Conservation (phyloP, 2,113 vertebrate species). For the Danionella cerebrum region DNA sequence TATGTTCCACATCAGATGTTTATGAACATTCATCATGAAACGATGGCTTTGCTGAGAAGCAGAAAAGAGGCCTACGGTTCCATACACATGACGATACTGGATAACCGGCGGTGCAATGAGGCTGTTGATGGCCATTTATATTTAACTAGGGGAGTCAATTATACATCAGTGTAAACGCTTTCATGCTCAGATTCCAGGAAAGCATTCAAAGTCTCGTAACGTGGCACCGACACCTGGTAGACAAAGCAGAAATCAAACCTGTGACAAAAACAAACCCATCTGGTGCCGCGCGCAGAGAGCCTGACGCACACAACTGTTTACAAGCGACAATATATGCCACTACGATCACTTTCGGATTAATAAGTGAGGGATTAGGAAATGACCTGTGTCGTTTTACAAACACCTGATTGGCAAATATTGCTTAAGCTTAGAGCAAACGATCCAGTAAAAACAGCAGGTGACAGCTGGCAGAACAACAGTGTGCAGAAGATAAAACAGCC, state of each 20-base stretch:
- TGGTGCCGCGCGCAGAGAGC: not conserved
- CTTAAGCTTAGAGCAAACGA: not conserved
- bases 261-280: not conserved
- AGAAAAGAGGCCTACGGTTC: not conserved
- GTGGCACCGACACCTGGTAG: not conserved
- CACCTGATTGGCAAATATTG: constrained; percentile 12
- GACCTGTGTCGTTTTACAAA: constrained; percentile 18
- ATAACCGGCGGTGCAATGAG: constrained; percentile 13
- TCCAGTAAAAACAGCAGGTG: not conserved
- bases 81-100: not conserved
- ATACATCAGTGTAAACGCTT: constrained; percentile 16
- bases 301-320: not conserved
- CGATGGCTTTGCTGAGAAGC: not conserved
- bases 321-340: not conserved
- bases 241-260: not conserved
- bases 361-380: constrained; percentile 22
- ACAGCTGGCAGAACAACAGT: not conserved
- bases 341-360: not conserved
- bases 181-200: constrained; percentile 25
- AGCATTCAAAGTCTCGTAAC: constrained; percentile 5
- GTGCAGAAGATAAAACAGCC: not conserved
- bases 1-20: not conserved
- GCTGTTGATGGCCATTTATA: constrained; percentile 25
- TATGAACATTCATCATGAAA: not conserved
- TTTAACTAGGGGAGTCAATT: constrained; percentile 10